Base-by-base conservation (phyloP, 2,797 vertebrate species). In the Chaenodraco wilsoni region DNA sequence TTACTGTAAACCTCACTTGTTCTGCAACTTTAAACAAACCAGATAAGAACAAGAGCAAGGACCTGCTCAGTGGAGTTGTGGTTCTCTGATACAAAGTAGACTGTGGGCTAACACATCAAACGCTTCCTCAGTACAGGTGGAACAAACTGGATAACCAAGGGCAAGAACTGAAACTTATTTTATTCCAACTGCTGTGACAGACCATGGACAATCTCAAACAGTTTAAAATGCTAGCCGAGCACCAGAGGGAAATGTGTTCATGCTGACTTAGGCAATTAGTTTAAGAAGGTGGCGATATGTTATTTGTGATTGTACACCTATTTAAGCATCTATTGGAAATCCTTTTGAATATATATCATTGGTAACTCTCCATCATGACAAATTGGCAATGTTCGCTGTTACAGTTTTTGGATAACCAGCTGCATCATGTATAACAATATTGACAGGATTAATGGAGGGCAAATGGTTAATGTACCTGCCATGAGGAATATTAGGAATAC, bases 1-100 rank as follows among this genome's bases (percentile, higher is more conserved):
- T 92, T 92, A 91, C 89, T 87, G 88, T 89, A 82, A 90, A 87
- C 78, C 27, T 60, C 11, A 5, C 65, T 40, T 0, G 3, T 65
- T 51, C 33, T 27, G 55, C 23, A 76, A 61, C 45, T 58, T 76
- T 57, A 16, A 40, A 52, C n/a, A 4, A 52, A 19, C 14, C 27
- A 23, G 7, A 52, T 14, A 10, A 61, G 2, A 44, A 19, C 9
- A 51, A 41, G 17, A 56, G n/a, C 1, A 6, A 55, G 12, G 12
- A 45, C 10, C 5, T 4, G 19, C n/a, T 56, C 1, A 37, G 9
- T 44, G 37, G 12, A 45, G 27, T 15, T 19, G 44, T 23, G 57
- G 8, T 63, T 19, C 60, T n/a, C 12, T 50, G 16, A 48, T 48
- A 19, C 19, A 65, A 65, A 41, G 1, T 17, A 23, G 3, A 50